phyloP scores from a whole-genome alignment of 2,113 vertebrate genomes.

The Anarhynchus alexandrinus region DNA sequence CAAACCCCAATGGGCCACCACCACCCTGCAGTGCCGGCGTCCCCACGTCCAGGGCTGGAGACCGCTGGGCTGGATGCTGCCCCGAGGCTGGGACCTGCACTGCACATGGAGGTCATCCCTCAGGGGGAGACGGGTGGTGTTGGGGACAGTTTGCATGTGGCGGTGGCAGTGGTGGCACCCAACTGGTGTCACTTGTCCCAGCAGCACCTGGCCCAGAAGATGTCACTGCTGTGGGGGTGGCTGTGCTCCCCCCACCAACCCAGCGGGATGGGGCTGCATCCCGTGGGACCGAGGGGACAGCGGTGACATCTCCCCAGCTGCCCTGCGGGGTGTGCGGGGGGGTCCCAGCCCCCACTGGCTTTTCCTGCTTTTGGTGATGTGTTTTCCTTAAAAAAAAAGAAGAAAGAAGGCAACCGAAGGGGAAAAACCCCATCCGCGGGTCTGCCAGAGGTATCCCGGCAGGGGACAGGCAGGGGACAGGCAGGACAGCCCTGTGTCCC shows the following conservation, averaged over 20 bases:
- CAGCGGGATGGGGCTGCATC: accelerated
- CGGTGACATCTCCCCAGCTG: neutral
- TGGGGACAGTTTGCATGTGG: neutral
- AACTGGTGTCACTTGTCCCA: neutral
- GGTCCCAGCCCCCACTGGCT: neutral
- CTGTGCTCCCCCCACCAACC: neutral
- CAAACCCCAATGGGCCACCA: neutral
- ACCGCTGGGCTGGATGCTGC: accelerated
- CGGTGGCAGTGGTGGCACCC: neutral
- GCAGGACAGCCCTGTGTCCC: neutral
- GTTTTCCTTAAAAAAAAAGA: neutral
- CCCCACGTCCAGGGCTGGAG: neutral
- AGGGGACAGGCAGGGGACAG: neutral
- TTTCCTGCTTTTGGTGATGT: neutral
- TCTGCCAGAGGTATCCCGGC: neutral
- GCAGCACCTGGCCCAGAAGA: neutral
- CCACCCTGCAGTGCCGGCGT: neutral
- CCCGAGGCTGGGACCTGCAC: accelerated
- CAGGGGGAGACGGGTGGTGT: accelerated
- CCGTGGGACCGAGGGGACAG: accelerated
- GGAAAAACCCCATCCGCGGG: neutral
- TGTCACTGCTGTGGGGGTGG: accelerated
- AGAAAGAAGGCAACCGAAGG: neutral
- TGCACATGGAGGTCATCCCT: accelerated
- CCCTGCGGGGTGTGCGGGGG: accelerated